Base-by-base conservation (phyloP, 1,140 invertebrate species). In the Doryteuthis pealeii region DNA sequence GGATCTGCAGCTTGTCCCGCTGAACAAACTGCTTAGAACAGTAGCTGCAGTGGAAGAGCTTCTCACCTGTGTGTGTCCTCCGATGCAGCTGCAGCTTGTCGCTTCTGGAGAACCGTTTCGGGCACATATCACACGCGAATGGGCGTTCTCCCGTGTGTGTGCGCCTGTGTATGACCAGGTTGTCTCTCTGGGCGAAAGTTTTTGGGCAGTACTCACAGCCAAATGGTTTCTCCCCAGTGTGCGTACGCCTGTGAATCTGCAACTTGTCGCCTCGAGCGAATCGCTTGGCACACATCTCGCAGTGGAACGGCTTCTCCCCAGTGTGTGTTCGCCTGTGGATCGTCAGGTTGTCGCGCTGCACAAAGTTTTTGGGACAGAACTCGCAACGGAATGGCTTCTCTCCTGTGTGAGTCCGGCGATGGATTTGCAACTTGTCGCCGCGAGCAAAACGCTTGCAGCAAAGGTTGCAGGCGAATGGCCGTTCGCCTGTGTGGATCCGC, bases 31-130 rank as follows among this genome's bases (percentile, higher is more conserved):
- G 93, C 86, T 94, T 90, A 76, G 92, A 92, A 88, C 94, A 96
- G 0, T 94, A 93, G 0, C 93, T 92, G 83, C 94, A 96, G 81
- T 95, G 95, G 89, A 96, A 94, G 0, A 94, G 94, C 28, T 76
- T 78, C 66, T 78, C 77, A 0, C 77, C 96, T 30, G 93, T 95
- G 87, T 98, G 95, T 84, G 97, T 96, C 81, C 95, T 89, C 58
- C 96, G 89, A 89, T 97, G 96, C 87, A 97, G 96, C 31, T 95
- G 97, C 45, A 97, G 88, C 0, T 95, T 97, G 30, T 94, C 96
- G 81, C 94, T 93, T 15, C 93, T 93, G 78, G 94, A 94, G 73
- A 95, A 91, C 91, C 83, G 95, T 94, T 72, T 94, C 92, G 92
- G 92, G 88, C 95, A 96, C 65, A 96, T 92, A 1, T 92, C 90